These are phyloP conservation scores for Macrochelys suwanniensis DNA, from an alignment of 2,797 vertebrate species.

Conservation along the genomic window DNA sequence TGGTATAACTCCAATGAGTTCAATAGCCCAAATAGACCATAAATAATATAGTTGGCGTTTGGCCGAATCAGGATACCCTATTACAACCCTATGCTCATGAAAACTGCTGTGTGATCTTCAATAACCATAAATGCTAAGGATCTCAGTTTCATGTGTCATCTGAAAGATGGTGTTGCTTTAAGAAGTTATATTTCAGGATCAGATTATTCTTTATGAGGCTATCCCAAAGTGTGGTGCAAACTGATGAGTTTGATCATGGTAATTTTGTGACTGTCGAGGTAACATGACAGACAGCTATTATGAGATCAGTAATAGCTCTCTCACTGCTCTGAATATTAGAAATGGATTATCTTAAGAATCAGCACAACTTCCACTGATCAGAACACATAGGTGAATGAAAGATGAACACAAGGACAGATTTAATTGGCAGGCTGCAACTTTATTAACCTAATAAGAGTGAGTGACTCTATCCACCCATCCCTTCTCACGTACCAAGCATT, in stretches of 20 bases:
- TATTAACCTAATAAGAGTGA: not conserved
- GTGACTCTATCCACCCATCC: not conserved
- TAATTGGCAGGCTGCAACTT: not conserved
- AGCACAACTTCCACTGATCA: not conserved
- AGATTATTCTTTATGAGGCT: not conserved
- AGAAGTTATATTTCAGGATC: not conserved
- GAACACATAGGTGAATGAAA: not conserved
- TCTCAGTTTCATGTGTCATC: not conserved
- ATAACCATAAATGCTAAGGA: not conserved
- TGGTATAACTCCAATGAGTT: not conserved
- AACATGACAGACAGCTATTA: not conserved
- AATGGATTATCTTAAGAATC: not conserved
- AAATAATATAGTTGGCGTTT: not conserved
- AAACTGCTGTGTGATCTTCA: not conserved
- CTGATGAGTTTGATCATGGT: not conserved
- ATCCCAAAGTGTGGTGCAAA: not conserved
- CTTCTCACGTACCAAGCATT: not conserved
- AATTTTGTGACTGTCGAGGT: rapidly evolving
- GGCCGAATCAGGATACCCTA: not conserved
- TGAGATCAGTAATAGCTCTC: not conserved
- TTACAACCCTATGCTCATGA: not conserved
- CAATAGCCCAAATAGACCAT: not conserved
- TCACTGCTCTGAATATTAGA: not conserved
- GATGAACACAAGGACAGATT: not conserved
- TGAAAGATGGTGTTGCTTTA: not conserved